These are phyloP conservation scores for Lycia hirtaria DNA, from an alignment of 2,888 invertebrate genomes.

Conservation along the genomic window DNA sequence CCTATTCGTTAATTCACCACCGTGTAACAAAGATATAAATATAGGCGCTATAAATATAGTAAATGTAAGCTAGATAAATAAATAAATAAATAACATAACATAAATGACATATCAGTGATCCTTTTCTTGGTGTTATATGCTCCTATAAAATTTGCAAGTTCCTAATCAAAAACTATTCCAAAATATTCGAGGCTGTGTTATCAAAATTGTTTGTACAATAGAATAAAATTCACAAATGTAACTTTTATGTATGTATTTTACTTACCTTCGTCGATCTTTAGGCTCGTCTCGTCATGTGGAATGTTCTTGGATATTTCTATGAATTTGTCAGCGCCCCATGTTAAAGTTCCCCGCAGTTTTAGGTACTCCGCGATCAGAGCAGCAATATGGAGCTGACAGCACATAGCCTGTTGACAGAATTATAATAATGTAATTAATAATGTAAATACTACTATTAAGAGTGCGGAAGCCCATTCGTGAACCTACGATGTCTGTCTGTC, in stretches of 20 bases:
- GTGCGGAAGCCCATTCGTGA: no score
- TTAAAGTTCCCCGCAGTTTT: constrained; percentile 89
- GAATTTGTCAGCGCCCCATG: constrained; percentile 96
- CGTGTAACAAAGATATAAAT: no score
- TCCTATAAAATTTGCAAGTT: no score
- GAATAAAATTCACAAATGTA: constrained; percentile 51
- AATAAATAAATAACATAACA: no score
- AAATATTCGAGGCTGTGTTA: constrained; percentile 60
- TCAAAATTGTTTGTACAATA: constrained; percentile 47
- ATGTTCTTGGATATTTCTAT: constrained; percentile 94
- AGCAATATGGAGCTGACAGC: constrained; percentile 97
- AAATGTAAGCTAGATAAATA: no score
- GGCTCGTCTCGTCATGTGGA: constrained; percentile 92
- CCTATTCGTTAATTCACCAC: no score
- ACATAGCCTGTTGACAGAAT: constrained; percentile 89
- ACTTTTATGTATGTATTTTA: constrained; percentile 7
- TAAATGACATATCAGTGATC: no score
- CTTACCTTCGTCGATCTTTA: constrained; percentile 91
- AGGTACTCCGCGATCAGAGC: constrained; percentile 98
- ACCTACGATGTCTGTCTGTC: no score
- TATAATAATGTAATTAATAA: no score
- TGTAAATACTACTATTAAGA: no score
- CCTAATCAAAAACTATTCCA: constrained; percentile 25
- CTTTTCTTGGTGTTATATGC: no score
- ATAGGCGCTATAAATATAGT: no score